phyloP scores from a whole-genome alignment of 2,797 vertebrate genomes.

The Megalops cyprinoides region DNA sequence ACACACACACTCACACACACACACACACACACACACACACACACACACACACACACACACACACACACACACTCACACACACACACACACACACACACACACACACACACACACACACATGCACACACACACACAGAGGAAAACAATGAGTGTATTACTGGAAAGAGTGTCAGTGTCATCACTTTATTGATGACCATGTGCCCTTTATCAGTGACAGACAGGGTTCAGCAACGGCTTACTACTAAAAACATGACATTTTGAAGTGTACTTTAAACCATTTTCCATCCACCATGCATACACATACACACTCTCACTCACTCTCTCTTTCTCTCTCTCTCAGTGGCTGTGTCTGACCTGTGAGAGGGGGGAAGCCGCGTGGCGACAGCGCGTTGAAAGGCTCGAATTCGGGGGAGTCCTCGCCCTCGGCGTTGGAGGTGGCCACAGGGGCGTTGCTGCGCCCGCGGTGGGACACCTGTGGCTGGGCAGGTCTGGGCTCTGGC shows the following conservation, averaged over 20 bases:
- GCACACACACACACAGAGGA: too few relatives aligned
- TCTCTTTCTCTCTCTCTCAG: too few relatives aligned
- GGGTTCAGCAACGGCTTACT: too few relatives aligned
- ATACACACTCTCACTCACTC: not conserved
- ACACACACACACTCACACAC: slow-evolving; percentile 3
- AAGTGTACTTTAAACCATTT: too few relatives aligned
- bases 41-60: not conserved
- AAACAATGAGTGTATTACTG: too few relatives aligned
- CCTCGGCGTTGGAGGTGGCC: slow-evolving; percentile 79
- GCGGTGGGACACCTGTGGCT: slow-evolving; percentile 58
- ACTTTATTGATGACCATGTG: too few relatives aligned
- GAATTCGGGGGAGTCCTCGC: slow-evolving; percentile 74
- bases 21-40: slow-evolving; percentile 11
- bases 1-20: not conserved
- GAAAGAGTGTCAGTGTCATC: too few relatives aligned
- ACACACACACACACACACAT: not conserved
- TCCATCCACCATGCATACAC: slow-evolving; percentile 15
- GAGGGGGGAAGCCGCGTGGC: slow-evolving; percentile 77
- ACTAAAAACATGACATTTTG: too few relatives aligned
- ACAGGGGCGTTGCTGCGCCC: slow-evolving; percentile 76
- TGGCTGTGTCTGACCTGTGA: slow-evolving; percentile 71
- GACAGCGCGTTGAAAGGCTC: slow-evolving; percentile 73
- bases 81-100: not conserved
- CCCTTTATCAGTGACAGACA: too few relatives aligned
- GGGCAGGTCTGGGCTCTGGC: slow-evolving; percentile 45